Conservation (phyloP, 2,113 vertebrate genomes). For the Cochlearius cochlearius region DNA sequence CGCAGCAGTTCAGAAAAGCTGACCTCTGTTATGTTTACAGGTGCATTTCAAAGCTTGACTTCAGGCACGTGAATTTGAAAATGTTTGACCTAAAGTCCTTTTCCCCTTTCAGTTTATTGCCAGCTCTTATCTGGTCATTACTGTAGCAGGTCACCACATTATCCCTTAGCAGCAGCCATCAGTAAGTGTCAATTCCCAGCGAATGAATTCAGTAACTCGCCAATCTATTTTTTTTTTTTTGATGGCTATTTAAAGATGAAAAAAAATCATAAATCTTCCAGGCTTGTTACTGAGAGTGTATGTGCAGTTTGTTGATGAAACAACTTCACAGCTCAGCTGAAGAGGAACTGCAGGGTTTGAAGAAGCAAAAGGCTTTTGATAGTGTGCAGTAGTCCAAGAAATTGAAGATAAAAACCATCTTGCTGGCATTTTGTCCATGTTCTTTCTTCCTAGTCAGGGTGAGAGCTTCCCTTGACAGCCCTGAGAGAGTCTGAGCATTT, state of each 20-base stretch:
- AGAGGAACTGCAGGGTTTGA: conserved; percentile 29
- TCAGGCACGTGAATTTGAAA: background rate
- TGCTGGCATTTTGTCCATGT: conserved; percentile 3
- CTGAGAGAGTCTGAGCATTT: background rate
- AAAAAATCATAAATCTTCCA: conserved; percentile 53
- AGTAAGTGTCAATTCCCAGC: conserved; percentile 44
- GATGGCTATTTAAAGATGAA: conserved; percentile 49
- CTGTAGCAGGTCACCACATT: conserved; percentile 8
- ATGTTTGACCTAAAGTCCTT: conserved; percentile 25
- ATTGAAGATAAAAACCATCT: conserved; percentile 24
- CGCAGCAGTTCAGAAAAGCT: background rate
- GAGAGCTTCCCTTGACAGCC: background rate
- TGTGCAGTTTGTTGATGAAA: conserved; percentile 50
- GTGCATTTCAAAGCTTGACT: conserved; percentile 11
- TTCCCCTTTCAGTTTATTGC: background rate
- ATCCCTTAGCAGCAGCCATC: conserved; percentile 24
- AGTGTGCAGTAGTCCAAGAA: conserved; percentile 53
- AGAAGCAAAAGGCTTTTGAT: conserved; percentile 42
- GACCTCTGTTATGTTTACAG: conserved; percentile 18
- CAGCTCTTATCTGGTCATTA: conserved; percentile 22
- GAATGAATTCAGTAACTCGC: conserved; percentile 21
- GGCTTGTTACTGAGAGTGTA: conserved; percentile 34
- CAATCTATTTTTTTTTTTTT: background rate
- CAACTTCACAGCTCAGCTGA: conserved; percentile 42
- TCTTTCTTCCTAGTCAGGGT: background rate